Base-by-base conservation (phyloP, 2,797 vertebrate species). In the Micrastur ruficollis region DNA sequence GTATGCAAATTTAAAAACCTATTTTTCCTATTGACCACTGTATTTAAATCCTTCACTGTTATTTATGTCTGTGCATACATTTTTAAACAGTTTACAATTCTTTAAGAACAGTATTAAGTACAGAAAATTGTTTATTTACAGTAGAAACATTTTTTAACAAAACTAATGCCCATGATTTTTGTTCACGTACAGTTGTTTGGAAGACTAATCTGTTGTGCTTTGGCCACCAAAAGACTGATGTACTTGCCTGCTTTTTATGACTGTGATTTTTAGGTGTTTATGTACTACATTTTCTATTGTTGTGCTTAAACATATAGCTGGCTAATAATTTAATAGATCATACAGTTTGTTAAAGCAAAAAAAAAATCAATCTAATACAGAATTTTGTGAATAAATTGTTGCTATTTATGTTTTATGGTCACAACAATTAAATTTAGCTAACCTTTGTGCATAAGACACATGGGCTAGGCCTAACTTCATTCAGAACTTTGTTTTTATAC, bases 361-460 rank as follows among this genome's bases (percentile, higher is more conserved):
- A 65, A 90, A 81, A 80, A 78, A 72, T 59, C 82, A 75, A 3
- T 81, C 92, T 92, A 93, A 95, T 81, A 73, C 49, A 87, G 83
- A 89, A 88, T 78, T 94, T 94, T 97, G 96, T 98, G 96, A 97
- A 97, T 97, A 96, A 92, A 94, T 94, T 66, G 88, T 96, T 81
- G 92, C 81, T 98, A 98, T 98, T 98, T 98, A 97, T 98, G 78
- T 91, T 97, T 79, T 90, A 47, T 36, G 32, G 44, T 89, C 79
- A 86, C 80, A 71, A 36, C 53, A 86, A 42, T 79, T 66, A 70
- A 67, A 76, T 89, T 90, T 80, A 52, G 61, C 68, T 86, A 86
- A 66, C 22, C 29, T 72, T 65, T 95, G 59, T 76, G 74, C 61
- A 11, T 55, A 90, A 80, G 80, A 21, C 74, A 86, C 66, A 14